Evolutionary conservation across 1,140 invertebrate species (phyloP), one percentile per base, ranked within the genome.

Genomic region (Pogonognathellus flavescens): DNA sequence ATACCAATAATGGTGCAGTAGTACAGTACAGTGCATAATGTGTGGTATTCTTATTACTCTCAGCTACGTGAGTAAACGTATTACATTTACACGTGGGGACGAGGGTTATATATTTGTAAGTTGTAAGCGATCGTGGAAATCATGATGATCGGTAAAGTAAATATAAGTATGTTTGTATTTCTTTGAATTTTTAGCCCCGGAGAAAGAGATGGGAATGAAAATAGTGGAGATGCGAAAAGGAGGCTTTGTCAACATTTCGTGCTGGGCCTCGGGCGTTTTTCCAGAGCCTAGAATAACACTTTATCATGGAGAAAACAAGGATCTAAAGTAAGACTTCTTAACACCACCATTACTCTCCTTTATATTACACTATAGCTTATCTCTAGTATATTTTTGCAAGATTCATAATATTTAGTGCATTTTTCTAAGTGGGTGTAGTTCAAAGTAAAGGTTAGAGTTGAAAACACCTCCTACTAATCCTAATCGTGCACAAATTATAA

Each of bases 141-240:
- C 11, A 57, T 57, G 11, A n/a, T 57, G 53, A n/a, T 41, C 16
- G 66, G 14, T 4, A 25, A 70, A 70, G 66, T 70, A 70, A 70
- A 70, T 41, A 66, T 31, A 70, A 41, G 41, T 80, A 18, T 70
- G 80, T 81, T 83, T 53, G 59, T 62, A 60, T 55, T 84, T 84
- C 70, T 86, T 72, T 83, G 49, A 81, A 81, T 66, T 81, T 57
- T 81, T 62, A 87, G 87, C 87, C 66, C 87, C 87, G 55, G 84
- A 87, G 72, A 87, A 86, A 52, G 87, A 87, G n/a, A 87, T 87
- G 87, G 87, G 84, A n/a, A 87, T 87, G 66, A 80, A 86, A 82
- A 83, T 87, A 25, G 60, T 82, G 18, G 84, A 84, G 57, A 87
- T 82, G 20, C n/a, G 82, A 72, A 22, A 18, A 59, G 41, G 55